phyloP scores from a whole-genome alignment of 1,140 invertebrate species.

The Papilio polytes region DNA sequence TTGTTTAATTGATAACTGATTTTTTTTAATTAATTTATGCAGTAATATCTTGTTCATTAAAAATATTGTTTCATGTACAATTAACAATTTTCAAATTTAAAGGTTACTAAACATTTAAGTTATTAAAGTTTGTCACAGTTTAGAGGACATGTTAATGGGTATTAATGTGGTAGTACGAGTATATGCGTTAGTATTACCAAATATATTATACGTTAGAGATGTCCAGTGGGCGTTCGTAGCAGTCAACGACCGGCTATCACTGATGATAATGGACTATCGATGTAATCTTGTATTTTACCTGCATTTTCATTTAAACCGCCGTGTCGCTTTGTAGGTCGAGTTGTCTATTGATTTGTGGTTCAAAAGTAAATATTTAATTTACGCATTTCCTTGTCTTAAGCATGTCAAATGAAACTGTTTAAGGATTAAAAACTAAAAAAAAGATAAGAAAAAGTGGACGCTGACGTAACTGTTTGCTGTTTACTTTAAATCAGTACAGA shows the following conservation, averaged over 20 bases:
- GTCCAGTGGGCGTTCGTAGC: constrained; percentile 41
- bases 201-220: constrained; percentile 5
- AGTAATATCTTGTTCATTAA: too few species aligned
- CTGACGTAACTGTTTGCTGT: background rate
- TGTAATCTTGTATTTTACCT: constrained; percentile 70
- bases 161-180: too few species aligned
- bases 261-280: constrained; percentile 66
- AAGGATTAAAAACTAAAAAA: constrained; percentile 20
- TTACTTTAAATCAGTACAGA: background rate
- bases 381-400: constrained; percentile 40
- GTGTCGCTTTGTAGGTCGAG: constrained; percentile 40
- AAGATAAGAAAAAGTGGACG: background rate
- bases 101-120: too few species aligned
- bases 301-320: constrained; percentile 58
- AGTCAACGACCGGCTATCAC: constrained; percentile 71
- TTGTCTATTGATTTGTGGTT: constrained; percentile 40
- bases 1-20: background rate
- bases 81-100: too few species aligned
- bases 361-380: constrained; percentile 45
- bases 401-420: constrained; percentile 31
- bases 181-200: background rate
- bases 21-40: too few species aligned
- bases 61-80: too few species aligned
- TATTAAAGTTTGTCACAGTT: too few species aligned
- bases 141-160: too few species aligned